Evolutionary conservation across 2,888 invertebrate species (phyloP).

Genomic region (Drosophila lacicola): DNA sequence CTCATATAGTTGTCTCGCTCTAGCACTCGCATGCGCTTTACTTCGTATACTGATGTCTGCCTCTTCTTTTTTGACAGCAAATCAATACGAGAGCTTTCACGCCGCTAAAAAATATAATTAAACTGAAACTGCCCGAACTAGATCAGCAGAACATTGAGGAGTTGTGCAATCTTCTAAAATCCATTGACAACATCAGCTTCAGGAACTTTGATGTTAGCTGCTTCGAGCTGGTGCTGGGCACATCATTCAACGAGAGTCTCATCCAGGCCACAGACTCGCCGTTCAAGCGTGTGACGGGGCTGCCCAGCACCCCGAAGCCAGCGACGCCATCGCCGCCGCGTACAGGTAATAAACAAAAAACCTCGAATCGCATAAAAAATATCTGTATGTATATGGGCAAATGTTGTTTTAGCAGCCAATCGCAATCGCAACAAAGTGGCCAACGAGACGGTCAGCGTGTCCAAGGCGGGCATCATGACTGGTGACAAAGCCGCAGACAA

Average conservation of each 20-base stretch:
- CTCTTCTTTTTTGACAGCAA: slow-evolving; percentile 73
- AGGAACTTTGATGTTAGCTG: slow-evolving; percentile 84
- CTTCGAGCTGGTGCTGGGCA: slow-evolving; percentile 82
- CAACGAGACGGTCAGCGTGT: slow-evolving; percentile 55
- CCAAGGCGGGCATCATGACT: slow-evolving; percentile 58
- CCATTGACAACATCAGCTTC: slow-evolving; percentile 84
- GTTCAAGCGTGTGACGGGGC: slow-evolving; percentile 45
- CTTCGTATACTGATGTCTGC: slow-evolving; percentile 9
- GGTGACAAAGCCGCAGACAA: slow-evolving; percentile 40
- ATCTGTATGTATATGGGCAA: slow-evolving; percentile 2
- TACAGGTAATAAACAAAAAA: slow-evolving; percentile 42
- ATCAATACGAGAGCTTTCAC: slow-evolving; percentile 84
- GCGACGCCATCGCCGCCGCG: slow-evolving; percentile 53
- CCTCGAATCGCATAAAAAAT: not conserved
- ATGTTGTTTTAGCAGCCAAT: slow-evolving; percentile 39
- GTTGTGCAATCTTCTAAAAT: slow-evolving; percentile 82
- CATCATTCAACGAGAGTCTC: slow-evolving; percentile 84
- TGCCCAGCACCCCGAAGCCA: slow-evolving; percentile 51
- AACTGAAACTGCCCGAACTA: slow-evolving; percentile 83
- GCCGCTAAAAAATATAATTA: slow-evolving; percentile 82
- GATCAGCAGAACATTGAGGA: slow-evolving; percentile 77
- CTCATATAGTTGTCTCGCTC: slow-evolving; percentile 50
- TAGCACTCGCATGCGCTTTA: slow-evolving; percentile 31
- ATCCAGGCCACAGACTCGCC: slow-evolving; percentile 80
- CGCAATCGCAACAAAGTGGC: slow-evolving; percentile 59